Conservation (phyloP, 2,888 invertebrate genomes). For the Lepidocyrtinus sp. region DNA sequence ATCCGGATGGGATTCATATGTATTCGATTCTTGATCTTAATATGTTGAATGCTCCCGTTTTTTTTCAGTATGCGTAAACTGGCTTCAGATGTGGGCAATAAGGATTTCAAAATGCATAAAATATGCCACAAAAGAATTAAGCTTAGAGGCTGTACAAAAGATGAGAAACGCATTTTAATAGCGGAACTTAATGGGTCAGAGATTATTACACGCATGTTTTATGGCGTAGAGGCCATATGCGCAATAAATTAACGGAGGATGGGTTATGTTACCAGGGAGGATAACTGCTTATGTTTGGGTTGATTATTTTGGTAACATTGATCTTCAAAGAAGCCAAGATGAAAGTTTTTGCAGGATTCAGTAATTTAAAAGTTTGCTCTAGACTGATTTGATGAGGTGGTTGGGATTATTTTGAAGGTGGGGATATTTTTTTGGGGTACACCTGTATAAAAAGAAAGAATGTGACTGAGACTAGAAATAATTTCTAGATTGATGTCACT, state of each 20-base stretch:
- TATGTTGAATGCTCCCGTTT: neutral
- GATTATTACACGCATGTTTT: neutral
- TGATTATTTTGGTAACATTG: conserved; percentile 14
- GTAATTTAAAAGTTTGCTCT: too few relatives aligned
- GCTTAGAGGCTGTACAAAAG: neutral
- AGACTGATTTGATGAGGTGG: too few relatives aligned
- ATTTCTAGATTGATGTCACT: neutral
- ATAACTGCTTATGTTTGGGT: neutral
- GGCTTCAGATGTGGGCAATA: too few relatives aligned
- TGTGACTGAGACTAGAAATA: neutral
- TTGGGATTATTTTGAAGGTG: too few relatives aligned
- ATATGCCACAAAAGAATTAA: neutral
- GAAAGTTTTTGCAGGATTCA: too few relatives aligned
- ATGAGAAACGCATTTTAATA: neutral
- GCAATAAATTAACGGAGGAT: conserved; percentile 5
- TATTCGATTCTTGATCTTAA: too few relatives aligned
- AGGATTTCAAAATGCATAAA: conserved; percentile 10
- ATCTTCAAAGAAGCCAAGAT: conserved; percentile 1
- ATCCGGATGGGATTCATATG: too few relatives aligned
- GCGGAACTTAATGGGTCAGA: conserved; percentile 4
- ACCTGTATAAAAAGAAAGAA: neutral
- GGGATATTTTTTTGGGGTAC: conserved; percentile 6
- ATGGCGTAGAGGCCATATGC: too few relatives aligned
- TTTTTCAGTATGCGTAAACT: neutral
- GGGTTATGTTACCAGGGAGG: too few relatives aligned